phyloP scores from a whole-genome alignment of 2,113 vertebrate species.

The Gasterosteus aculeatus region DNA sequence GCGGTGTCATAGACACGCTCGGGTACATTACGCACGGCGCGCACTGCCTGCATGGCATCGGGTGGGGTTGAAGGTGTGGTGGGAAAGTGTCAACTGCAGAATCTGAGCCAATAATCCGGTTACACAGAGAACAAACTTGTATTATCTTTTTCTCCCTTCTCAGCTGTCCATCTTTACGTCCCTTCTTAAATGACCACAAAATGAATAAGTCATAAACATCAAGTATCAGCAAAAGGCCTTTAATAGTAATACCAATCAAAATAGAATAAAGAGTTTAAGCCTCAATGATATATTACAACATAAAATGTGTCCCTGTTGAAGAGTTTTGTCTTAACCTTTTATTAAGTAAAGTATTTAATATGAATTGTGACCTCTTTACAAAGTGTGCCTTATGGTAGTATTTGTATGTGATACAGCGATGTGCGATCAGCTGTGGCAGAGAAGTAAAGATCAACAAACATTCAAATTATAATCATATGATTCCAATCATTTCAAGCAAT shows the following conservation, averaged over 20 bases:
- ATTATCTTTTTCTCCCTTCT: neutral
- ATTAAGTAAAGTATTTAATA: neutral
- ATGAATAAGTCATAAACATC: neutral
- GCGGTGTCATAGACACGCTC: neutral
- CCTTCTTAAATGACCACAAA: neutral
- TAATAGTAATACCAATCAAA: neutral
- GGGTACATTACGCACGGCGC: neutral
- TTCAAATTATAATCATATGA: too few species aligned
- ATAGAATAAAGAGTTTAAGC: neutral
- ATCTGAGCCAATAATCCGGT: constrained; percentile 48
- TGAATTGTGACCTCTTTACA: neutral
- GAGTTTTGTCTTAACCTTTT: neutral
- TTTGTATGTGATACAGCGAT: neutral
- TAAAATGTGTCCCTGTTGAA: neutral
- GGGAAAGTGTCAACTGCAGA: constrained; percentile 52
- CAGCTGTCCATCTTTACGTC: neutral
- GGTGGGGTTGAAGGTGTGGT: constrained; percentile 73
- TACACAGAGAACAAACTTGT: constrained; percentile 28
- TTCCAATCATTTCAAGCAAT: too few species aligned
- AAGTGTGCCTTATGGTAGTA: neutral
- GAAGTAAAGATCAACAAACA: too few species aligned
- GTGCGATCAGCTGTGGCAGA: too few species aligned
- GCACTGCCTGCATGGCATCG: constrained; percentile 1
- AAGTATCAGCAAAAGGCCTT: neutral
- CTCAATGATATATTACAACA: neutral